Evolutionary conservation across 30 jellyfish, hydroid and myxozoan species (phyloP).

Genomic region (Mastigias papua): DNA sequence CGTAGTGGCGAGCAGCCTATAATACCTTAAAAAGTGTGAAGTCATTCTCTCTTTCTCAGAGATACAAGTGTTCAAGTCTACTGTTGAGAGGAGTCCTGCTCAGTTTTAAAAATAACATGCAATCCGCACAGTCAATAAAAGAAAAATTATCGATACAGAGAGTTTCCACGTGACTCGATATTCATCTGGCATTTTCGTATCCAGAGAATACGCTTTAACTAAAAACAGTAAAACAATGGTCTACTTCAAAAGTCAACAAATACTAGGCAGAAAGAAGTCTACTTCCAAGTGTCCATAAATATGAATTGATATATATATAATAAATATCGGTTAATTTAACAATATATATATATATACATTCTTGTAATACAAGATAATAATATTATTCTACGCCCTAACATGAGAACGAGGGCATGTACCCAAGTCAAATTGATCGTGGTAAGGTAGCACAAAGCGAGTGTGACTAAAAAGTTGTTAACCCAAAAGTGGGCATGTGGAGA

Average conservation of each 20-base stretch:
- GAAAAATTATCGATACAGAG: no score
- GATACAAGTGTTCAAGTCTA: no score
- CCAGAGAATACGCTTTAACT: not conserved
- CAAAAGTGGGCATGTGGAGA: no score
- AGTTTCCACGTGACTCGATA: no score
- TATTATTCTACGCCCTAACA: not conserved
- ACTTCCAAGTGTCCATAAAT: conserved; percentile 25
- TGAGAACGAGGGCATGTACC: not conserved
- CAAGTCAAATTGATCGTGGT: not conserved
- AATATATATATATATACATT: conserved; percentile 27
- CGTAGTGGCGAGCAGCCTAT: no score
- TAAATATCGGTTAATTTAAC: conserved; percentile 26
- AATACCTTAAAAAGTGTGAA: no score
- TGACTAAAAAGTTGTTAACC: no score
- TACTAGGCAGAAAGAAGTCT: not conserved
- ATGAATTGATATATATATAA: conserved; percentile 14
- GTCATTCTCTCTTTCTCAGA: no score
- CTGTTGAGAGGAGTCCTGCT: no score
- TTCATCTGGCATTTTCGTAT: not conserved
- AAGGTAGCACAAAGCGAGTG: no score
- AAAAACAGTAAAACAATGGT: not conserved
- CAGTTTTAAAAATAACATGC: no score
- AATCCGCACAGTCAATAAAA: no score
- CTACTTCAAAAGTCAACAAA: not conserved
- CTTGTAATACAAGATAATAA: conserved; percentile 49